Evolutionary conservation across 1,140 invertebrate genomes (phyloP).

Genomic region (Antheraea mylitta): DNA sequence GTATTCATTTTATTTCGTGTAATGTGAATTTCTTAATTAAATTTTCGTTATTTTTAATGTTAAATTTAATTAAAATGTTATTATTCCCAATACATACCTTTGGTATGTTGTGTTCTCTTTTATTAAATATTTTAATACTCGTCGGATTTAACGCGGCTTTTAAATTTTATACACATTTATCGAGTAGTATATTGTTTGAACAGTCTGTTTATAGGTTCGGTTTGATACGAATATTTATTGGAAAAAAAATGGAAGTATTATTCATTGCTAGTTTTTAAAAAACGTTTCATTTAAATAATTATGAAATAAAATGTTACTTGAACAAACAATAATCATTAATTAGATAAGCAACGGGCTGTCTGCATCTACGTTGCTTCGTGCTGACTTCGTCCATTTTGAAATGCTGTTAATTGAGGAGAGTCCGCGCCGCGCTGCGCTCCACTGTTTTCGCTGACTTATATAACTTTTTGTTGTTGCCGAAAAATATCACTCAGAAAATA

Average conservation of each 20-base stretch:
- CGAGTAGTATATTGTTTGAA: too few relatives aligned
- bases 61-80: too few relatives aligned
- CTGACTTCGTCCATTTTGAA: constrained; percentile 8
- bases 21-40: neutral
- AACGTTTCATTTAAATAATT: neutral
- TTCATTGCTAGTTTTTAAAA: neutral
- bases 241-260: neutral
- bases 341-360: constrained; percentile 10
- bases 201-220: too few relatives aligned
- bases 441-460: constrained; percentile 13
- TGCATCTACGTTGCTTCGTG: neutral
- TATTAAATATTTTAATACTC: too few relatives aligned
- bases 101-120: too few relatives aligned
- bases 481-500: constrained; percentile 7
- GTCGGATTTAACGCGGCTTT: too few relatives aligned
- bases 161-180: too few relatives aligned
- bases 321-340: constrained; percentile 3
- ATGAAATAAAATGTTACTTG: neutral
- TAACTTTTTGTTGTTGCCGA: constrained; percentile 1
- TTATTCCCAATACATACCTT: too few relatives aligned
- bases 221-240: too few relatives aligned
- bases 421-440: neutral
- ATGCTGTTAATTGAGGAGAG: constrained; percentile 15
- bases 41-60: neutral
- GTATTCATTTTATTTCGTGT: neutral